A percentile compares a stretch with the other conserved stretches of the same genome.
Conservation (phyloP, 1,140 invertebrate species). For the Drosophila ananassae region DNA sequence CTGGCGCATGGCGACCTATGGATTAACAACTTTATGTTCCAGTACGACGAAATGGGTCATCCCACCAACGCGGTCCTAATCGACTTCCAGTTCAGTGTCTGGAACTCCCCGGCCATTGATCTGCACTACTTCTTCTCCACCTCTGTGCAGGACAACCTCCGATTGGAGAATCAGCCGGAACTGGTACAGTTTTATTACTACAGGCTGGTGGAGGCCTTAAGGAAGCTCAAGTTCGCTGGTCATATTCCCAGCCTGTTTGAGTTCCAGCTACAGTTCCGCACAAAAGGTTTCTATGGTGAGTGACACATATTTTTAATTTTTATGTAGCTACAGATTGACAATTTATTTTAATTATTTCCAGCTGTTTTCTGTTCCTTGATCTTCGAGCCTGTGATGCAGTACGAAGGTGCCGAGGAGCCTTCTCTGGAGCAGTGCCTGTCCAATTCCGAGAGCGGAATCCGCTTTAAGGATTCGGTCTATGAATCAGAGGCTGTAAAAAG, state of each 20-base stretch:
- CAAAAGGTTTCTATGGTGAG: constrained; percentile 60
- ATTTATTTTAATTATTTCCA: background rate
- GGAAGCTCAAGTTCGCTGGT: constrained; percentile 49
- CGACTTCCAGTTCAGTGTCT: constrained; percentile 78
- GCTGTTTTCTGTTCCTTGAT: constrained; percentile 44
- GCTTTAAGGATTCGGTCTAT: constrained; percentile 45
- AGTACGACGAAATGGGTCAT: constrained; percentile 82
- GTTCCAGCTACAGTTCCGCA: constrained; percentile 55
- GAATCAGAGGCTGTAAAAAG: constrained; percentile 32
- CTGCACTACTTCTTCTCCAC: constrained; percentile 72
- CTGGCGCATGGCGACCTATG: constrained; percentile 88
- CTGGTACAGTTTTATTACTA: constrained; percentile 71
- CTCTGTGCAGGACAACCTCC: constrained; percentile 44
- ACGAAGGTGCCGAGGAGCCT: constrained; percentile 62
- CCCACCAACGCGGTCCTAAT: constrained; percentile 67
- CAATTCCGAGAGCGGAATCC: constrained; percentile 24
- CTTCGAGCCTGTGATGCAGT: constrained; percentile 57
- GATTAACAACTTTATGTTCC: constrained; percentile 88
- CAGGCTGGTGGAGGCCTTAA: constrained; percentile 45
- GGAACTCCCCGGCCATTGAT: constrained; percentile 70
- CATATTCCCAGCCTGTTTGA: constrained; percentile 62
- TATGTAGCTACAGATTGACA: background rate
- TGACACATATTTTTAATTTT: background rate
- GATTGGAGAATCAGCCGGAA: constrained; percentile 33
- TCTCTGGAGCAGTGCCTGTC: constrained; percentile 48